Conservation (phyloP, 2,797 vertebrate genomes). For the Alouatta caraya region DNA sequence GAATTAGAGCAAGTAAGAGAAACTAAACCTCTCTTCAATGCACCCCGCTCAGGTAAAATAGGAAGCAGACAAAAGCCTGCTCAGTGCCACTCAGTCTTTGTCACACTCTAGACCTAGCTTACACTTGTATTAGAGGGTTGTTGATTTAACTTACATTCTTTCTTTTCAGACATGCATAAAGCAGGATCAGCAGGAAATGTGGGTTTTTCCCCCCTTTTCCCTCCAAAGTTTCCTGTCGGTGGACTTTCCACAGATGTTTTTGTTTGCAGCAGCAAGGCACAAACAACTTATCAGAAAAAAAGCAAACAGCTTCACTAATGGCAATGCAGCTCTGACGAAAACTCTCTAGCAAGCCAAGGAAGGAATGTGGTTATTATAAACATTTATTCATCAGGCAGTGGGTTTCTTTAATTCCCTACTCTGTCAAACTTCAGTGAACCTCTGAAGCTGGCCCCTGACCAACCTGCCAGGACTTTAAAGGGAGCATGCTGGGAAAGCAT, state of each 20-base stretch:
- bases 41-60: not conserved
- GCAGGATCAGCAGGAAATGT: slow-evolving; percentile 54
- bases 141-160: slow-evolving; percentile 68
- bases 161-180: slow-evolving; percentile 50
- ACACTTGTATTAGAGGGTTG: slow-evolving; percentile 40
- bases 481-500: not conserved
- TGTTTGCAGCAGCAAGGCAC: not conserved
- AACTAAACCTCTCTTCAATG: not conserved
- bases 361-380: slow-evolving; percentile 72
- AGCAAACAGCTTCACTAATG: not conserved
- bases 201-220: not conserved
- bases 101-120: not conserved
- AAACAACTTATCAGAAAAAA: slow-evolving; percentile 30
- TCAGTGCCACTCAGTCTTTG: not conserved
- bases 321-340: slow-evolving; percentile 47
- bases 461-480: slow-evolving; percentile 50
- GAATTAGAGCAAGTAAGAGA: slow-evolving; percentile 5
- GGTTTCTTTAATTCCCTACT: slow-evolving; percentile 46
- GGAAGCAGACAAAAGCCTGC: not conserved
- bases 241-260: slow-evolving; percentile 79
- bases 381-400: slow-evolving; percentile 63
- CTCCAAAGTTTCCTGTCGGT: slow-evolving; percentile 55
- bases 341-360: slow-evolving; percentile 51
- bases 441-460: slow-evolving; percentile 45
- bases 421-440: not conserved